Base-by-base conservation (phyloP, 2,113 vertebrate species). In the Tachysurus vachellii region DNA sequence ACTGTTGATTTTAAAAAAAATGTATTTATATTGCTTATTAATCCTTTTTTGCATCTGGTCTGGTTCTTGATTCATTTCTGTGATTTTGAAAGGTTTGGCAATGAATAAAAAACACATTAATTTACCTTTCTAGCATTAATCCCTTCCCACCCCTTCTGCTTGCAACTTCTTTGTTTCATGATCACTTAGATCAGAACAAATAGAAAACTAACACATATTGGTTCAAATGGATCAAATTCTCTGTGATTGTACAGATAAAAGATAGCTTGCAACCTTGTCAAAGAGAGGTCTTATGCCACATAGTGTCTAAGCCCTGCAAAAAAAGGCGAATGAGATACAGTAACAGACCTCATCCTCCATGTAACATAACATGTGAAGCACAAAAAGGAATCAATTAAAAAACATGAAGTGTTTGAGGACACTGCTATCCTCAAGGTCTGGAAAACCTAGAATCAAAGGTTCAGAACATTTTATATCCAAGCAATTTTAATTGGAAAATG, bases 401-500 rank as follows among this genome's bases (percentile, higher is more conserved):
- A 70, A 7, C 66, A 70, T 36, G 12, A 36, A 9, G 8, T 21
- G 31, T 50, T 50, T 21, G 50, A n/a, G n/a, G n/a, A n/a, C n/a
- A n/a, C 47, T 28, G 6, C 28, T 26, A 57, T 42, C 31, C 57
- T 3, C 83, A 85, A 75, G 56, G 68, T 53, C 71, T 50, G 26
- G 59, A 16, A 84, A 77, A n/a, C 73, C 31, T 61, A 26, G 75
- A 56, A 83, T 56, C 82, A 66, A 88, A 70, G 44, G 54, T 64
- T 62, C 44, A 82, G 64, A 64, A 42, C 36, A 36, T 59, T 75
- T 85, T 87, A 89, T 62, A 88, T 88, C 61, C 50, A 77, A 87
- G 73, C 85, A 88, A 84, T 62, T 89, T 75, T 79, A 61, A 64
- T 79, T 85, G 28, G 47, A 9, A 77, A 77, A 17, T 85, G 42